Base-by-base conservation (phyloP, 2,113 vertebrate genomes). In the Thomomys bottae region DNA sequence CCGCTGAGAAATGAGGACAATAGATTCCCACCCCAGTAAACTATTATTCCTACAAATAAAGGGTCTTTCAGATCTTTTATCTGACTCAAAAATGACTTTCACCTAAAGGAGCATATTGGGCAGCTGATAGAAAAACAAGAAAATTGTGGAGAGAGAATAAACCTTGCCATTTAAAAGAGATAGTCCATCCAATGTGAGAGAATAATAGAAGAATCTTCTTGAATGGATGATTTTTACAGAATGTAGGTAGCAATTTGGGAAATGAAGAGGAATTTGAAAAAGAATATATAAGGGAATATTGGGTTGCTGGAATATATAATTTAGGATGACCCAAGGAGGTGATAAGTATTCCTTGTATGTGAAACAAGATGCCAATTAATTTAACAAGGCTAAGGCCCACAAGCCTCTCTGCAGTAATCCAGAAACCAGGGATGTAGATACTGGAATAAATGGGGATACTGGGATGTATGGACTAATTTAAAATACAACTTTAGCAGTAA, bases 371-470 rank as follows among this genome's bases (percentile, higher is more conserved):
- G 28, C 7, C 34, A 70, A 21, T 32, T 32, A 70, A 24, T 80
- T 20, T 79, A 40, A 21, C 17, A 87, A 71, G 34, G 59, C 20
- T 15, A 61, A 32, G 34, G 24, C 70, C 76, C n/a, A 32, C 20
- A 76, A 21, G 11, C 38, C 59, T n/a, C 38, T 17, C 0, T 20
- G 3, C 28, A 10, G 38, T 66, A 64, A 57, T 54, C 28, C 64
- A 78, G 70, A 83, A 49, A 42, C 42, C 7, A 21, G 49, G 23
- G 76, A 18, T 17, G 38, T 42, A 89, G 15, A 78, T 18, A 61
- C 0, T 6, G 14, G 23, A 1, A 38, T 42, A 80, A 67, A 20
- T 12, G 36, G 9, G 9, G 42, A 1, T 4, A 11, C 11, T 34
- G 17, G 3, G 26, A 18, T 8, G 1, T 42, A 24, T 11, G 1